Evolutionary conservation across 2,888 invertebrate genomes (phyloP).

Genomic region (Platycheirus rosarum): DNA sequence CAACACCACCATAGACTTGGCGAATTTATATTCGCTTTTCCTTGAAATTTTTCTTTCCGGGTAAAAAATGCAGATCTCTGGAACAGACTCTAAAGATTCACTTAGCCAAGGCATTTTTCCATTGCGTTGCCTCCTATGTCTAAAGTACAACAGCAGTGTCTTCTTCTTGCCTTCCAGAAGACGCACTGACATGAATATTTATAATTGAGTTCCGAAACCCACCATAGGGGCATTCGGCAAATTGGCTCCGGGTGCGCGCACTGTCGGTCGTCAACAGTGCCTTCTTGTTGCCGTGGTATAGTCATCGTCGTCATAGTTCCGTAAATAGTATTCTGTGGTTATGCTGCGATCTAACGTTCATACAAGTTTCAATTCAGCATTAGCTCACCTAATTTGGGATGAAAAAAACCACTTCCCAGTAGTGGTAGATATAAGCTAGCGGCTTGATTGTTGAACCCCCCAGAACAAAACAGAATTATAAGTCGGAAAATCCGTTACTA

Average conservation of each 20-base stretch:
- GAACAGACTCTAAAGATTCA: slow-evolving; percentile 22
- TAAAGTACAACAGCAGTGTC: neutral
- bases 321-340: slow-evolving; percentile 16
- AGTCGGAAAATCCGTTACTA: slow-evolving; percentile 47
- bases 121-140: slow-evolving; percentile 13
- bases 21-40: slow-evolving; percentile 49
- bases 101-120: slow-evolving; percentile 33
- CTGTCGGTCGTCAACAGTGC: neutral
- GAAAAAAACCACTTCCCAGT: slow-evolving; percentile 22
- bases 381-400: slow-evolving; percentile 52
- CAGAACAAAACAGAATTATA: slow-evolving; percentile 23
- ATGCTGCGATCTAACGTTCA: slow-evolving; percentile 36
- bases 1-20: too few relatives aligned
- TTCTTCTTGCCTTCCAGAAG: slow-evolving; percentile 14
- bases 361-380: slow-evolving; percentile 48
- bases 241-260: slow-evolving; percentile 41
- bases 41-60: slow-evolving; percentile 36
- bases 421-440: neutral
- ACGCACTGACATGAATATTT: slow-evolving; percentile 69
- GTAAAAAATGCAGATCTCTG: slow-evolving; percentile 10
- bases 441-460: slow-evolving; percentile 5
- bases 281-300: too few relatives aligned
- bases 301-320: neutral
- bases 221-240: slow-evolving; percentile 19
- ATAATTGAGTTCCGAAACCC: slow-evolving; percentile 57